A percentile compares a stretch with the other conserved stretches of the same genome.
Conservation (phyloP, 2,888 invertebrate genomes). For the Ectropis crepuscularia region DNA sequence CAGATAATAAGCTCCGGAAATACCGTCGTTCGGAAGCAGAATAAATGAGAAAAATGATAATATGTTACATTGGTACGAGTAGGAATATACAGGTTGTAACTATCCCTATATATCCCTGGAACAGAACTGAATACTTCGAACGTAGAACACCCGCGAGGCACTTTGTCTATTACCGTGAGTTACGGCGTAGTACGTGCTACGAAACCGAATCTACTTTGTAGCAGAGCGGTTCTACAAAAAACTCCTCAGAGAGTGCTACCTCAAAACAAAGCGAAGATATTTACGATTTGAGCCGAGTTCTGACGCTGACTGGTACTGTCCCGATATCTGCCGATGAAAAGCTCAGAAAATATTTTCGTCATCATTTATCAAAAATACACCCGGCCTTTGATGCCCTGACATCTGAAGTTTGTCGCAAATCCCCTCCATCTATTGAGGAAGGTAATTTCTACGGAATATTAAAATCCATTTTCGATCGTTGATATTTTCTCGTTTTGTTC, state of each 20-base stretch:
- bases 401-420: conserved; percentile 47
- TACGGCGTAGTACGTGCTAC: neutral
- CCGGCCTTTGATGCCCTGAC: conserved; percentile 51
- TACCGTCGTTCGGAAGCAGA: neutral
- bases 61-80: neutral
- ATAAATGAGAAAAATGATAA: neutral
- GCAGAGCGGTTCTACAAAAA: no score
- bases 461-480: conserved; percentile 32
- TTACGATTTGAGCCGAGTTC: neutral
- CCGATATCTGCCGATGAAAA: conserved; percentile 36
- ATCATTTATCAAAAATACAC: conserved; percentile 56
- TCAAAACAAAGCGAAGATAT: no score
- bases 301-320: conserved; percentile 9
- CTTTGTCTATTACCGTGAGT: neutral
- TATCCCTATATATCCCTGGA: no score
- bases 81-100: no score
- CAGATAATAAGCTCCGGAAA: conserved; percentile 11
- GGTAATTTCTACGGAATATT: conserved; percentile 54
- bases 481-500: conserved; percentile 33
- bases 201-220: neutral
- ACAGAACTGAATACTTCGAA: no score
- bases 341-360: conserved; percentile 48
- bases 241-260: no score
- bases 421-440: conserved; percentile 42
- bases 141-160: neutral